These are phyloP conservation scores for Conchocele bisecta DNA, from an alignment of 2,888 invertebrate genomes.

Conservation along the genomic window DNA sequence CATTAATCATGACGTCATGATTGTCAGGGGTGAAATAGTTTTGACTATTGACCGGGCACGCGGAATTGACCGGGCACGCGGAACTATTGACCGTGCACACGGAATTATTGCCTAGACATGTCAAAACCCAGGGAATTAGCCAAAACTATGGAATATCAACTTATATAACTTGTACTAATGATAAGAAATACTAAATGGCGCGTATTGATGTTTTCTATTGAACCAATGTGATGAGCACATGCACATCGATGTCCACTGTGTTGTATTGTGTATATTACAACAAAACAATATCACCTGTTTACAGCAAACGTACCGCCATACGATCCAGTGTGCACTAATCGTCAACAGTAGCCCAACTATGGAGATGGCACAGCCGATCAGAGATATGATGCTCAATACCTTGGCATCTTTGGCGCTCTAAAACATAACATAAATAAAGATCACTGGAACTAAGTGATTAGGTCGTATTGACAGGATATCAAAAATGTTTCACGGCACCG, in stretches of 20 bases:
- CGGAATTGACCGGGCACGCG: too few relatives aligned
- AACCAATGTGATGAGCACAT: neutral
- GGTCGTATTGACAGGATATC: too few relatives aligned
- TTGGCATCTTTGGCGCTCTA: conserved; percentile 4
- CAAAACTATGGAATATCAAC: too few relatives aligned
- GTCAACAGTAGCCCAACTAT: conserved; percentile 64
- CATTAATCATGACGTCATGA: too few relatives aligned
- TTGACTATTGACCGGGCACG: too few relatives aligned
- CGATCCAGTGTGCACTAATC: conserved; percentile 48
- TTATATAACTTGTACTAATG: too few relatives aligned
- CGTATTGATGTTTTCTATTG: neutral
- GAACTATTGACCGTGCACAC: too few relatives aligned
- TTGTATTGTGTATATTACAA: neutral
- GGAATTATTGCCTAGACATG: too few relatives aligned
- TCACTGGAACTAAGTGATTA: too few relatives aligned
- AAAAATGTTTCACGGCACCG: too few relatives aligned
- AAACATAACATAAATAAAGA: conserved; percentile 8
- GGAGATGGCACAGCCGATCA: conserved; percentile 65
- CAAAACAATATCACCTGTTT: neutral
- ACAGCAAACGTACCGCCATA: conserved; percentile 64
- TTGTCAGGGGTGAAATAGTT: too few relatives aligned
- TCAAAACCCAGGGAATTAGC: too few relatives aligned
- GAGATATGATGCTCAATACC: conserved; percentile 61
- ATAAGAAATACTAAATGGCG: neutral
- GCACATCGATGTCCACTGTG: neutral